Percentiles rank a stretch among this genome's conserved stretches.
These are phyloP conservation scores for Conus canariensis DNA, from an alignment of 2,888 invertebrate genomes.

Conservation along the genomic window DNA sequence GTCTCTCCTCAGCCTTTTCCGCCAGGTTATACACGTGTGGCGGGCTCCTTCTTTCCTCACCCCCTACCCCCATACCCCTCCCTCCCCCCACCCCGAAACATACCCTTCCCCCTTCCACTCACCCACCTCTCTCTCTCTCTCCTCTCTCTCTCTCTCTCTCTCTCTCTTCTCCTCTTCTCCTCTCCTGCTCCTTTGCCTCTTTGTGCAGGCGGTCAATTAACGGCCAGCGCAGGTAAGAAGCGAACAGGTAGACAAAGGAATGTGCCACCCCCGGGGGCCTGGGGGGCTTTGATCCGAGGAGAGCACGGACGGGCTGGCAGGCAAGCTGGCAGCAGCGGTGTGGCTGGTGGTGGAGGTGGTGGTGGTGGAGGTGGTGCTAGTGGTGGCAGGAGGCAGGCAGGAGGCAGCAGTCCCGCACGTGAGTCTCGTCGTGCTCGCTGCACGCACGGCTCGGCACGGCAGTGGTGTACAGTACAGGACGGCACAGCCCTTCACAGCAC, in stretches of 20 bases:
- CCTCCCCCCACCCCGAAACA: background rate
- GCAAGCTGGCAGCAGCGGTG: too few species aligned
- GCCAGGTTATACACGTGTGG: background rate
- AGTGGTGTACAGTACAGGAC: background rate
- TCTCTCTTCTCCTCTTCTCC: background rate
- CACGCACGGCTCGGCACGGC: background rate
- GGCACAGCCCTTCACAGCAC: background rate
- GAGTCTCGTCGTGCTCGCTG: background rate
- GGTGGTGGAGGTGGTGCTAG: background rate
- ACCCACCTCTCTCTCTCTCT: background rate
- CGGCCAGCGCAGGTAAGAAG: slow-evolving; percentile 29
- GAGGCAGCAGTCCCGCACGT: background rate
- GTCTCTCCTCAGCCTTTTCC: background rate
- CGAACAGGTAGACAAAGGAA: slow-evolving; percentile 33
- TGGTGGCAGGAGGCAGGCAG: background rate
- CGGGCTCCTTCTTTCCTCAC: background rate
- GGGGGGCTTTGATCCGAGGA: too few species aligned
- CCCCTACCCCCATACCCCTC: background rate
- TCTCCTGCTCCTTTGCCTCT: background rate
- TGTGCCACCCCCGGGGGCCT: background rate
- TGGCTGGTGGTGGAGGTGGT: background rate
- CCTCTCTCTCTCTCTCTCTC: background rate
- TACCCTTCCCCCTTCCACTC: background rate
- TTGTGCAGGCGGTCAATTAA: slow-evolving; percentile 12
- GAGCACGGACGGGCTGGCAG: too few species aligned